These are phyloP conservation scores for Colistium nudipinnis DNA, from an alignment of 2,113 vertebrate genomes.

Conservation along the genomic window DNA sequence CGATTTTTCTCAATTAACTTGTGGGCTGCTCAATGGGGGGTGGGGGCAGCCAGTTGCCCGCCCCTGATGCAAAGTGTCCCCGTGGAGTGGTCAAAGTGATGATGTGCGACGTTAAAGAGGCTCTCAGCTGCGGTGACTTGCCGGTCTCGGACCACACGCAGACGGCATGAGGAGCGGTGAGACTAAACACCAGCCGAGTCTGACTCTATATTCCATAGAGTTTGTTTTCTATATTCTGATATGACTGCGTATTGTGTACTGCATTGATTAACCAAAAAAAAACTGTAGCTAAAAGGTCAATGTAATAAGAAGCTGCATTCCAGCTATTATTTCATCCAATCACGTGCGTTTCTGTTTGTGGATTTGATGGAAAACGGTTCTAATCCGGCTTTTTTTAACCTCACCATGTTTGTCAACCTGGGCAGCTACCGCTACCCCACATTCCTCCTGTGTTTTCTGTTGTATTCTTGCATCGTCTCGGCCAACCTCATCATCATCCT, in stretches of 20 bases:
- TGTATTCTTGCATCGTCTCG: conserved; percentile 42
- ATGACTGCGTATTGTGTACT: no score
- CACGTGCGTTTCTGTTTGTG: background rate
- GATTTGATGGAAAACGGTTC: conserved; percentile 56
- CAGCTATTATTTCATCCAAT: background rate
- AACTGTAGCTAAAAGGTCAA: background rate
- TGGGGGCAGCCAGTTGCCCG: no score
- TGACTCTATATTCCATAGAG: no score
- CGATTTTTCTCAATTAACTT: no score
- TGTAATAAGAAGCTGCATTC: background rate
- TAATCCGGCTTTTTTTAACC: conserved; percentile 48
- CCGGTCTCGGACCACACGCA: background rate
- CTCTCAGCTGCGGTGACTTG: background rate
- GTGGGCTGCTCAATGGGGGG: no score
- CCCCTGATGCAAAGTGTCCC: no score
- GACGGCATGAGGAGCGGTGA: background rate
- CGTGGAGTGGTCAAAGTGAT: background rate
- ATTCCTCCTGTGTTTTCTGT: conserved; percentile 41
- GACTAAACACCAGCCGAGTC: no score
- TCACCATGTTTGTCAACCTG: conserved; percentile 60
- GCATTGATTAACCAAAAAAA: background rate
- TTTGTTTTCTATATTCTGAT: no score
- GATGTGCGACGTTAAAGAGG: conserved; percentile 14
- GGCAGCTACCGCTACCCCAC: conserved; percentile 43
- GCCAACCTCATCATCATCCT: conserved; percentile 58